Conservation (phyloP, 2,888 invertebrate species). For the Mesoligia furuncula region DNA sequence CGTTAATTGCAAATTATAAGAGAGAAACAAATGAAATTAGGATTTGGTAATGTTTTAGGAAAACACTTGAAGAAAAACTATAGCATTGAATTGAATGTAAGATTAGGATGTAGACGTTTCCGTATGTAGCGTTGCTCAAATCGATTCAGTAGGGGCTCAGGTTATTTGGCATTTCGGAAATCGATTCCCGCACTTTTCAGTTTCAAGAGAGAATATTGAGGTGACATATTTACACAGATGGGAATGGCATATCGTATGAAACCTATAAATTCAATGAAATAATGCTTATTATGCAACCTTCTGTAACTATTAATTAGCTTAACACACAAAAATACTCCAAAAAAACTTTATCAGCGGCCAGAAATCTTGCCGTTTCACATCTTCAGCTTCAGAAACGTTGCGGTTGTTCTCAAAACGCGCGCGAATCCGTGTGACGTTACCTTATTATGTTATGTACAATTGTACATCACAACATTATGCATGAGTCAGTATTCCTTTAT, state of each 20-base stretch:
- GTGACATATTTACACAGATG: conserved; percentile 17
- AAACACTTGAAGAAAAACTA: conserved; percentile 10
- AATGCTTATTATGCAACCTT: conserved; percentile 5
- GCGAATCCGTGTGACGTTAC: conserved; percentile 55
- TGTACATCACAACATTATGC: conserved; percentile 52
- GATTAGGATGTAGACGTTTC: not conserved
- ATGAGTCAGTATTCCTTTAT: conserved; percentile 49
- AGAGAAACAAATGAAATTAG: conserved; percentile 19
- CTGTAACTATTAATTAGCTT: not conserved
- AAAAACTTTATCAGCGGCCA: not conserved
- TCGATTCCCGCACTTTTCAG: conserved; percentile 14
- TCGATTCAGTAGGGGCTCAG: conserved; percentile 15
- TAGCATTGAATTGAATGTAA: conserved; percentile 8
- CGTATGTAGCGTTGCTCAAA: conserved; percentile 37
- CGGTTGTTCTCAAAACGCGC: conserved; percentile 49
- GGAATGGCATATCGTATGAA: not conserved
- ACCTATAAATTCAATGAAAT: not conserved
- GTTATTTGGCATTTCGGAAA: conserved; percentile 33
- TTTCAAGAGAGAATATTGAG: not conserved
- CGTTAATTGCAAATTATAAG: conserved; percentile 18
- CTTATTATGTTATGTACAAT: conserved; percentile 54
- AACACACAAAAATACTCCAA: not conserved
- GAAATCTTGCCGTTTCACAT: conserved; percentile 4
- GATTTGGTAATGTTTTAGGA: not conserved
- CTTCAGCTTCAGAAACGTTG: not conserved